A percentile compares a stretch with the other conserved stretches of the same genome.
phyloP scores from a whole-genome alignment of 35 echinoderm and acorn worm species.

The Lytechinus variegatus region DNA sequence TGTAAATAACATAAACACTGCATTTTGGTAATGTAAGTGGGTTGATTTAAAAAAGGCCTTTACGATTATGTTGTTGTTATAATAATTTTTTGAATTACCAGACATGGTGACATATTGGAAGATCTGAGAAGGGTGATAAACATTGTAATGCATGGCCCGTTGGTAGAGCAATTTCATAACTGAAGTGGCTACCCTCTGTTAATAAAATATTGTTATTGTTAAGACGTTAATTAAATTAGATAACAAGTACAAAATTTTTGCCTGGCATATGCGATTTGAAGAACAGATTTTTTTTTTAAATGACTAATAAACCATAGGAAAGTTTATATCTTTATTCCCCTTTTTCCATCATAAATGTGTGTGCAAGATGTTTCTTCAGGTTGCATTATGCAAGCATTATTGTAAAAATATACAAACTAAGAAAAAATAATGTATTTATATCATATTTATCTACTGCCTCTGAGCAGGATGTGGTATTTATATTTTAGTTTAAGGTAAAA shows the following conservation, averaged over 20 bases:
- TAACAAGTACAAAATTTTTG: background rate
- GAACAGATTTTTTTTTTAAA: background rate
- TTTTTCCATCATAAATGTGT: background rate
- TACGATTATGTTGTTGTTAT: no score
- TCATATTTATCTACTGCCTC: background rate
- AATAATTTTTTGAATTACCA: no score
- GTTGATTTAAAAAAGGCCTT: no score
- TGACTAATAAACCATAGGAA: background rate
- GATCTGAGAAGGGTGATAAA: no score
- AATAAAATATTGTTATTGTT: no score
- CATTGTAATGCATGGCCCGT: no score
- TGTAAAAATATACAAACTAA: background rate
- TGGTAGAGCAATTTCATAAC: no score
- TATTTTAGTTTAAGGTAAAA: background rate
- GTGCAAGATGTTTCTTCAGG: background rate
- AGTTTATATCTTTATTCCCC: background rate
- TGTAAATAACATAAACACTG: no score
- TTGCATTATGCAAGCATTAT: background rate
- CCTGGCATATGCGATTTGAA: background rate
- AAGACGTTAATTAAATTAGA: background rate
- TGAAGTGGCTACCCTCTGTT: no score
- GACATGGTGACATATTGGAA: no score
- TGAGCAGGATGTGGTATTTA: background rate
- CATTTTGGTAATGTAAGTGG: no score
- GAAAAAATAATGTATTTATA: background rate